Base-by-base conservation (phyloP, 2,113 vertebrate species). In the Halcyon malimbica region DNA sequence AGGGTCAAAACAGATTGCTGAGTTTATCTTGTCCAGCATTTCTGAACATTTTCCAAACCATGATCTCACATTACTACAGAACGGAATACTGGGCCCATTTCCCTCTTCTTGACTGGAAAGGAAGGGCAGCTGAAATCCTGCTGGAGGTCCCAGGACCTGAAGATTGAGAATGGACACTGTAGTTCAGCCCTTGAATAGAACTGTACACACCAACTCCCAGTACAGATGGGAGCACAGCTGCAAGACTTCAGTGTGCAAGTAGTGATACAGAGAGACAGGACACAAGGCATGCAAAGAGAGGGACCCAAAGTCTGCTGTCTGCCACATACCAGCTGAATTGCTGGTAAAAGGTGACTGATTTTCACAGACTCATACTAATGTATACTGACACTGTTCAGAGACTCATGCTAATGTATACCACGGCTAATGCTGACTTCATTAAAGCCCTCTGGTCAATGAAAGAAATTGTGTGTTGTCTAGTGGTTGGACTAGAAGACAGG, bases 21-120 rank as follows among this genome's bases (percentile, higher is more conserved):
- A 85, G 84, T 89, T 97, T 97, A 96, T 95, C 90, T 95, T 69
- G 81, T 91, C 78, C 78, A 93, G 78, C 3, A 2, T 83, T 95
- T 88, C 63, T 94, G 75, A 90, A 65, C 18, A 33, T 76, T 74
- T 93, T 90, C 78, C 70, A 95, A 80, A 80, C 41, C 64, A 54
- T 76, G 67, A 87, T 67, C 70, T 93, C 84, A 78, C 90, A 29
- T 65, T 70, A 64, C 62, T 57, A 46, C 29, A 65, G 67, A 64
- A 75, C 5, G 69, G 70, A 82, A 80, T 62, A 85, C 79, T 18
- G 51, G 53, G 23, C 41, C 14, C 17, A 78, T 91, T 91, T 29
- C 57, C 63, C 14, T 73, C 39, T 75, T 85, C 48, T 56, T 65
- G 62, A 42, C 69, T 48, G 41, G 37, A 68, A 79, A 79, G 39